A percentile compares a stretch with the other conserved stretches of the same genome.
phyloP scores from a whole-genome alignment of 2,797 vertebrate species.

The Lycodopsis pacificus region DNA sequence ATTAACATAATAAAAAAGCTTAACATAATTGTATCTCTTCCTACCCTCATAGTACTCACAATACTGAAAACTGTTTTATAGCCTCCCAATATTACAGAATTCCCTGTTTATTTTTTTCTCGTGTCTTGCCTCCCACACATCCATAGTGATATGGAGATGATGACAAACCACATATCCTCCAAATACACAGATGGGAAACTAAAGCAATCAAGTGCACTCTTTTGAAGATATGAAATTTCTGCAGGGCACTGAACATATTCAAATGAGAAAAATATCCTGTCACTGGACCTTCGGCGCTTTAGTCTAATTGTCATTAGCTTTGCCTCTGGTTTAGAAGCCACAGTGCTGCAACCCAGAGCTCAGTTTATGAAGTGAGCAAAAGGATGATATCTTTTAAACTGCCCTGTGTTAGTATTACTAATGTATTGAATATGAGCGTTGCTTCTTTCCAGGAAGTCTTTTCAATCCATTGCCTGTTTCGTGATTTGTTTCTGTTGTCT shows the following conservation, averaged over 20 bases:
- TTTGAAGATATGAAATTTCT: slow-evolving; percentile 1
- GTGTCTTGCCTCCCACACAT: background rate
- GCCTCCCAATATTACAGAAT: background rate
- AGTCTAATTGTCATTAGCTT: slow-evolving; percentile 50
- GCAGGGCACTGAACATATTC: slow-evolving; percentile 3
- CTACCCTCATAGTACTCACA: background rate
- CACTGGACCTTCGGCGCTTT: slow-evolving; percentile 46
- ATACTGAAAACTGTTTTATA: background rate
- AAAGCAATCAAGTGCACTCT: background rate
- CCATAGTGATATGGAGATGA: background rate
- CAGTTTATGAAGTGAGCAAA: slow-evolving; percentile 27
- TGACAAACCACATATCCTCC: slow-evolving; percentile 7
- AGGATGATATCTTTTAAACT: slow-evolving; percentile 19
- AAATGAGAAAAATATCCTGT: slow-evolving; percentile 38
- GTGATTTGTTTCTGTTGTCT: slow-evolving; percentile 39
- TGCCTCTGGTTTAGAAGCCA: slow-evolving; percentile 33
- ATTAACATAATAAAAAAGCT: slow-evolving; percentile 5
- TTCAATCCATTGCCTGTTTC: slow-evolving; percentile 18
- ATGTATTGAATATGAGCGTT: slow-evolving; percentile 4
- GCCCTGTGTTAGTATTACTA: background rate
- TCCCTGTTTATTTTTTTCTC: background rate
- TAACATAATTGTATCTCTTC: background rate
- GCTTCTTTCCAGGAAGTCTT: background rate
- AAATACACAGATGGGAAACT: slow-evolving; percentile 7
- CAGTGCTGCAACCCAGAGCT: slow-evolving; percentile 13